A percentile compares a stretch with the other conserved stretches of the same genome.
Conservation (phyloP, 2,113 vertebrate genomes). For the Sebastes schlegelii region DNA sequence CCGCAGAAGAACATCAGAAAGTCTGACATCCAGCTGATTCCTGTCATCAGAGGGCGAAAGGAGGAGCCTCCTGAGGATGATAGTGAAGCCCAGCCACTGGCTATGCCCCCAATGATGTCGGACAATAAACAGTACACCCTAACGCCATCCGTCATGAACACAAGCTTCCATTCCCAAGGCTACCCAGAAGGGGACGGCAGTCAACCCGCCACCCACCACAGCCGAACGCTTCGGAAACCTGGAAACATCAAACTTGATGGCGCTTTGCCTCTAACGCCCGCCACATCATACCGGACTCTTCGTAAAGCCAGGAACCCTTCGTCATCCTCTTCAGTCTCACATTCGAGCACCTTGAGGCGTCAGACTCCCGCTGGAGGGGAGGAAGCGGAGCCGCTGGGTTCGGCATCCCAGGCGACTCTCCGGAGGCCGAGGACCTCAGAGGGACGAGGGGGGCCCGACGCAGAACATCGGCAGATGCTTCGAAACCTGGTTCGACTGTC, state of each 20-base stretch:
- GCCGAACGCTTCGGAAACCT: constrained; percentile 78
- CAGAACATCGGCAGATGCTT: constrained; percentile 87
- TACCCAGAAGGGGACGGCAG: constrained; percentile 62
- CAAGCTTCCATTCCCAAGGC: constrained; percentile 87
- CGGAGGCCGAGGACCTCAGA: constrained; percentile 78
- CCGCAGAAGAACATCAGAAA: constrained; percentile 94
- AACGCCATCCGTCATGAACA: constrained; percentile 83
- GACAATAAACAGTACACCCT: constrained; percentile 80
- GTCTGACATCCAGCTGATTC: constrained; percentile 92
- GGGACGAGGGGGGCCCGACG: constrained; percentile 58
- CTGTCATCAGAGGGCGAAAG: constrained; percentile 85
- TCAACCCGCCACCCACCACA: constrained; percentile 37
- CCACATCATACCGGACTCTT: constrained; percentile 72
- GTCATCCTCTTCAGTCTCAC: constrained; percentile 66
- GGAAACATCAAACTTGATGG: constrained; percentile 79
- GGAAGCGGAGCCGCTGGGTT: constrained; percentile 26
- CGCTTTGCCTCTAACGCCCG: constrained; percentile 67
- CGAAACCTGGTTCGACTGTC: constrained; percentile 93
- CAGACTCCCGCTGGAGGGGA: constrained; percentile 41
- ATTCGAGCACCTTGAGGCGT: constrained; percentile 74
- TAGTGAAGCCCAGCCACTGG: constrained; percentile 57
- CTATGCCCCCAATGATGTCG: constrained; percentile 26
- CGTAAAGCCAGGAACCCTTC: constrained; percentile 78
- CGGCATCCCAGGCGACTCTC: constrained; percentile 73
- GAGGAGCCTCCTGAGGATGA: constrained; percentile 72